Percentiles rank a stretch among this genome's conserved stretches.
These are phyloP conservation scores for Amphipyra tragopoginis DNA, from an alignment of 2,888 invertebrate species.

Conservation along the genomic window DNA sequence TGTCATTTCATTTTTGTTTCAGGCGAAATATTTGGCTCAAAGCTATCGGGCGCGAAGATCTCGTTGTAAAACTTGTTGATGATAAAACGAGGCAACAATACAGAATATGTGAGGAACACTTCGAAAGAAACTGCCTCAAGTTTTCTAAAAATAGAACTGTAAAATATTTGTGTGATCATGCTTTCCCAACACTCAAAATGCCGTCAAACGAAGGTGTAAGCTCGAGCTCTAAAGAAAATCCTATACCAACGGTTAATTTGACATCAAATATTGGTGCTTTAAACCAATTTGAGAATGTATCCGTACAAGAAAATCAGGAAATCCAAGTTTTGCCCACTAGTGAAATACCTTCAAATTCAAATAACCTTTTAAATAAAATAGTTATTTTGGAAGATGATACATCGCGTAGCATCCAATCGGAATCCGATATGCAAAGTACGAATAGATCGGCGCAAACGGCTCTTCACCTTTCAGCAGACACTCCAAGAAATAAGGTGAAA, in stretches of 20 bases:
- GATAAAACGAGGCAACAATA: slow-evolving; percentile 48
- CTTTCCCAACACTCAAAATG: slow-evolving; percentile 25
- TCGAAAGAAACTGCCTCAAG: slow-evolving; percentile 47
- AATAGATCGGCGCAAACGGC: no score
- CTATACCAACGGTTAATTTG: no score
- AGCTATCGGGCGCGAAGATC: slow-evolving; percentile 53
- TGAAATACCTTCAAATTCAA: slow-evolving; percentile 8
- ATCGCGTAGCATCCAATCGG: no score
- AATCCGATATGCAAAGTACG: no score
- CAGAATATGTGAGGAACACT: slow-evolving; percentile 58
- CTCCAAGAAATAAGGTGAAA: no score
- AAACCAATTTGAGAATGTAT: not conserved
- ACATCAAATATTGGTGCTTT: no score
- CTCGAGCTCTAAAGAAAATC: no score
- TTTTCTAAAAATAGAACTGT: slow-evolving; percentile 47
- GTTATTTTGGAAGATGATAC: not conserved
- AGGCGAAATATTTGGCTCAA: slow-evolving; percentile 13
- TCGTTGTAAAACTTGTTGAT: slow-evolving; percentile 39
- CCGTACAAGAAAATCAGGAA: slow-evolving; percentile 6
- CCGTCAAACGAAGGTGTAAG: not conserved
- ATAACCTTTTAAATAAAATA: not conserved
- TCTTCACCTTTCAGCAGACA: no score
- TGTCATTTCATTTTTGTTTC: no score
- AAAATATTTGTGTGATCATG: slow-evolving; percentile 52
- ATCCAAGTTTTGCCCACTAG: not conserved